These are phyloP conservation scores for Hirtodrosophila confusa DNA, from an alignment of 2,888 invertebrate genomes.

Conservation along the genomic window DNA sequence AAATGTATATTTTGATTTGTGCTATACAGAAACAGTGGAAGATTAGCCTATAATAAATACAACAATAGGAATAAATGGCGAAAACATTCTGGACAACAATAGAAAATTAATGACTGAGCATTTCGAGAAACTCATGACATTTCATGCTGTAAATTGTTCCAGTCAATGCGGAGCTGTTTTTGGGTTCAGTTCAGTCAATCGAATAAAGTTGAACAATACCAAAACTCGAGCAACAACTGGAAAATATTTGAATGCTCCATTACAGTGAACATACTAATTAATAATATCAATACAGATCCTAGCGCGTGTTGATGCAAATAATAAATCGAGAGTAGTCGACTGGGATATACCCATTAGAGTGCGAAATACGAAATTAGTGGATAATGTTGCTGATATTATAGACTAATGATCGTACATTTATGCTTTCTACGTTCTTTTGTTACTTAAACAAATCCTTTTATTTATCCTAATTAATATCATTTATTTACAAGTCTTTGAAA, in stretches of 20 bases:
- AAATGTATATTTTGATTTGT: too few species aligned
- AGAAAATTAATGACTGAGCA: background rate
- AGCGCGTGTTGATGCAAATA: conserved; percentile 29
- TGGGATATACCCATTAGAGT: conserved; percentile 1
- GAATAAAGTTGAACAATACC: conserved; percentile 21
- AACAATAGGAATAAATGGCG: too few species aligned
- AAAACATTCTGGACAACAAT: background rate
- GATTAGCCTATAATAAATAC: too few species aligned
- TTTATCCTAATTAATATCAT: too few species aligned
- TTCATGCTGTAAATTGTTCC: background rate
- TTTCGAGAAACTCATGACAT: background rate
- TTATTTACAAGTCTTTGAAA: too few species aligned
- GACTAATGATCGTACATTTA: too few species aligned
- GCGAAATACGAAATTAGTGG: background rate
- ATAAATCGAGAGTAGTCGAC: background rate
- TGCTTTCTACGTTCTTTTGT: too few species aligned
- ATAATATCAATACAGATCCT: conserved; percentile 26
- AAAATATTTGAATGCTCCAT: conserved; percentile 48
- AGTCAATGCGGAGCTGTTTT: background rate
- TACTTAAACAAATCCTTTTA: too few species aligned
- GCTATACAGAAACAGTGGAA: too few species aligned
- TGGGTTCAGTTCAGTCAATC: conserved; percentile 1
- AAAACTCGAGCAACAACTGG: conserved; percentile 20
- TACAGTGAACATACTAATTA: conserved; percentile 45
- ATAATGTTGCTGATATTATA: too few species aligned